Base-by-base conservation (phyloP, 2,113 vertebrate genomes). In the Psettodes erumei region DNA sequence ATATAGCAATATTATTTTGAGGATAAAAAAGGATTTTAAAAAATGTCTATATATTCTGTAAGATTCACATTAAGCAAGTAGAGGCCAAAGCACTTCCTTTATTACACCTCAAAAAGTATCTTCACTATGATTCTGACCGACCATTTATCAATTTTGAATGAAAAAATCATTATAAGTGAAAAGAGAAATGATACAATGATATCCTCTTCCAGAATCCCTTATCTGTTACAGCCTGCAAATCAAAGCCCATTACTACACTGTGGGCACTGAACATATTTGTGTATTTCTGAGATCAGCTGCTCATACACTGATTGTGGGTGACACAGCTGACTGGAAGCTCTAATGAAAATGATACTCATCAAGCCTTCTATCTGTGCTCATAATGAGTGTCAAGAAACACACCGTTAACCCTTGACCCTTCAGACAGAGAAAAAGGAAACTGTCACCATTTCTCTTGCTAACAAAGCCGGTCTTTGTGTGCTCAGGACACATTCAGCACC, bases 341-440 rank as follows among this genome's bases (percentile, higher is more conserved):
- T 75, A 86, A 89, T 86, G 68, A 86, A 89, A 89, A 48, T 10
- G 42, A 76, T 78, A 75, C 62, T 85, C 84, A 85, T 84, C 66
- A 81, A 79, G 75, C 67, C 62, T 60, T 71, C 63, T 69, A 71
- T 82, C 58, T 42, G 19, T 62, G 69, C 50, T 50, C 43, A 63
- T 82, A 81, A 84, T 79, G 81, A 67, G 47, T 50, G 55, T 40
- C 59, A 76, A 51, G 65, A 75, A 82, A 72, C 59, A 71, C 23
- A 50, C 23, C n/a, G 40, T 81, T 81, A 81, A 75, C 79, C 75
- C 75, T 43, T 50, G 21, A 65, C 77, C 79, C 61, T 69, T 74
- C 48, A 51, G 23, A 66, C 6, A 3, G 48, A 71, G 47, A 42
- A 65, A 72, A 71, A 63, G 42, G 67, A 82, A 70, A 33, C 53